Percentiles rank a stretch among this genome's conserved stretches.
phyloP scores from a whole-genome alignment of 1,140 invertebrate species.

The Leptopilina clavipes region DNA sequence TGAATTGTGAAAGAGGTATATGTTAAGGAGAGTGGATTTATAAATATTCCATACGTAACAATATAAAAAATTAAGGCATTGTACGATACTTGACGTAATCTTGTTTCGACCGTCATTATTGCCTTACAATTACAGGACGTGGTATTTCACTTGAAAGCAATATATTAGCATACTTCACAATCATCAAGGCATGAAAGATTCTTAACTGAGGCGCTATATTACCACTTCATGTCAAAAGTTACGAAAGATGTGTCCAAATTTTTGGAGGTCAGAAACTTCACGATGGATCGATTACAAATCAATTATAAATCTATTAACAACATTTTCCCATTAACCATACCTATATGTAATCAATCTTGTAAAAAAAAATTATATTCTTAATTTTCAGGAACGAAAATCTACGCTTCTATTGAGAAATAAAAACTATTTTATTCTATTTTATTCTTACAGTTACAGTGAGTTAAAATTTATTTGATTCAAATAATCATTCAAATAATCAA shows the following conservation, averaged over 20 bases:
- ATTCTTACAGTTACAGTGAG: no score
- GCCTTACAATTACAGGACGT: constrained; percentile 29
- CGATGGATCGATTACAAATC: background rate
- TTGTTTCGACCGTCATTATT: constrained; percentile 14
- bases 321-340: background rate
- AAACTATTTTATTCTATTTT: no score
- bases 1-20: constrained; percentile 4
- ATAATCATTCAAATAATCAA: no score
- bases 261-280: background rate
- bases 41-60: constrained; percentile 25
- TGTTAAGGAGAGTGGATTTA: constrained; percentile 3
- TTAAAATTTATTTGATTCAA: no score
- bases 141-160: constrained; percentile 22
- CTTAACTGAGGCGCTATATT: constrained; percentile 29
- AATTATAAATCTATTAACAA: background rate
- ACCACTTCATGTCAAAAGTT: constrained; percentile 1
- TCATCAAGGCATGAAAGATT: background rate
- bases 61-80: constrained; percentile 31
- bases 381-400: no score
- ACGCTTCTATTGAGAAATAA: no score
- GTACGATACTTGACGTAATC: constrained; percentile 17
- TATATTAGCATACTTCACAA: constrained; percentile 32
- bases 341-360: no score
- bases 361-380: no score
- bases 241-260: background rate